These are phyloP conservation scores for Idris sp. DNA, from an alignment of 1,140 invertebrate genomes.

Conservation along the genomic window DNA sequence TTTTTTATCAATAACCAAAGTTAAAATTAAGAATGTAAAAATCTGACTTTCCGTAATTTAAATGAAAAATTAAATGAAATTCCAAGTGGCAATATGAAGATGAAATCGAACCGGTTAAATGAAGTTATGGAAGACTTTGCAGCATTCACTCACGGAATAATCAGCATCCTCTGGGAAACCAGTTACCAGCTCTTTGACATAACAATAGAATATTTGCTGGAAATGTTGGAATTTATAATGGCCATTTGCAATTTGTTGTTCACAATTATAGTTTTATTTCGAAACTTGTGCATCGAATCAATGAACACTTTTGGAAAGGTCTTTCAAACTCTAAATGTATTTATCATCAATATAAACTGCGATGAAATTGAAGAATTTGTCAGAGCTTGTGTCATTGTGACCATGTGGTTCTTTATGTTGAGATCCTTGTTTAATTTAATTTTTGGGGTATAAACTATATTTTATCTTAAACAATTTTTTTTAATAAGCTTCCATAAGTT, in stretches of 20 bases:
- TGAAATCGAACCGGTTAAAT: conserved; percentile 3
- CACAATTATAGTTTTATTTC: conserved; percentile 65
- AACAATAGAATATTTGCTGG: conserved; percentile 64
- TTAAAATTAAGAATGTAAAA: no score
- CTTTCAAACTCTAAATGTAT: conserved; percentile 65
- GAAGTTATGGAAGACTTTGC: neutral
- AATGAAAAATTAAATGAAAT: no score
- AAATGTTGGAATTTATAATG: conserved; percentile 65
- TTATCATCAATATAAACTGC: conserved; percentile 63
- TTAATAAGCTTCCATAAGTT: no score
- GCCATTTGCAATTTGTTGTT: conserved; percentile 64
- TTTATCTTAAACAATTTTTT: no score
- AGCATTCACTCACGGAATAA: conserved; percentile 20
- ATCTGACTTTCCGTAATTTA: no score
- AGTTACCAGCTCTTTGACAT: conserved; percentile 64
- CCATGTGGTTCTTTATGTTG: no score
- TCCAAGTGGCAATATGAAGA: neutral
- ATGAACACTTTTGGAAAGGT: conserved; percentile 69
- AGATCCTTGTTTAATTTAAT: no score
- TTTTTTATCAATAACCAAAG: no score
- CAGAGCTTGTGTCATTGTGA: conserved; percentile 66
- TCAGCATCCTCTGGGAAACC: conserved; percentile 66
- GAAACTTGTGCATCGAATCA: conserved; percentile 67
- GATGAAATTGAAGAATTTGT: conserved; percentile 71
- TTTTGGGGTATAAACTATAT: no score